Percentiles rank a stretch among this genome's conserved stretches.
Conservation (phyloP, 1,140 invertebrate species). For the Medauroidea extradentata region DNA sequence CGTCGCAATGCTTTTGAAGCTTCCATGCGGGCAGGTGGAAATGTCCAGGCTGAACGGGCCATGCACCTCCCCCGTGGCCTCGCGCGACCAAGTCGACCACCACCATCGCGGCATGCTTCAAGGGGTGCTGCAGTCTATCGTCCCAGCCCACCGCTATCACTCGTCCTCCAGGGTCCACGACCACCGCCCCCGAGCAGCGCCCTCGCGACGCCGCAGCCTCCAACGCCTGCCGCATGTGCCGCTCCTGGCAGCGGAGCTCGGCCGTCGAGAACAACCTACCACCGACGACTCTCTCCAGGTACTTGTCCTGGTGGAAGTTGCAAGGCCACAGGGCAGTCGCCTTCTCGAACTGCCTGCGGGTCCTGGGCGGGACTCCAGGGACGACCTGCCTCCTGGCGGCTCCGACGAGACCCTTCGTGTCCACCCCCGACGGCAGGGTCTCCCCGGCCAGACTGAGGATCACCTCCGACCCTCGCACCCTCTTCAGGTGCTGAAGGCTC, state of each 20-base stretch:
- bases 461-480: slow-evolving; percentile 58
- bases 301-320: slow-evolving; percentile 68
- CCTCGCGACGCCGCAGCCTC: slow-evolving; percentile 35
- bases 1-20: no score
- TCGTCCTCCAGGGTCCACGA: slow-evolving; percentile 60
- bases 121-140: slow-evolving; percentile 57
- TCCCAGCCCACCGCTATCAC: slow-evolving; percentile 64
- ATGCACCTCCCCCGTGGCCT: slow-evolving; percentile 75
- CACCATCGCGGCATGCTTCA: slow-evolving; percentile 82
- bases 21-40: neutral
- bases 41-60: slow-evolving; percentile 37
- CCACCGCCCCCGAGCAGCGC: slow-evolving; percentile 51
- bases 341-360: slow-evolving; percentile 61
- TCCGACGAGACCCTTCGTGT: slow-evolving; percentile 47
- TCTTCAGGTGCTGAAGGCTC: slow-evolving; percentile 65
- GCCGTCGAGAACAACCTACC: slow-evolving; percentile 57
- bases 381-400: slow-evolving; percentile 55
- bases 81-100: slow-evolving; percentile 79
- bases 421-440: slow-evolving; percentile 36
- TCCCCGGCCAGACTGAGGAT: slow-evolving; percentile 42
- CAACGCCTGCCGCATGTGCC: slow-evolving; percentile 58
- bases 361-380: slow-evolving; percentile 54
- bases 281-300: slow-evolving; percentile 58
- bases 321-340: slow-evolving; percentile 69
- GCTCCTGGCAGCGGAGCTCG: slow-evolving; percentile 55